Evolutionary conservation across 2,113 vertebrate genomes (phyloP).

Genomic region (Epinephelus lanceolatus): DNA sequence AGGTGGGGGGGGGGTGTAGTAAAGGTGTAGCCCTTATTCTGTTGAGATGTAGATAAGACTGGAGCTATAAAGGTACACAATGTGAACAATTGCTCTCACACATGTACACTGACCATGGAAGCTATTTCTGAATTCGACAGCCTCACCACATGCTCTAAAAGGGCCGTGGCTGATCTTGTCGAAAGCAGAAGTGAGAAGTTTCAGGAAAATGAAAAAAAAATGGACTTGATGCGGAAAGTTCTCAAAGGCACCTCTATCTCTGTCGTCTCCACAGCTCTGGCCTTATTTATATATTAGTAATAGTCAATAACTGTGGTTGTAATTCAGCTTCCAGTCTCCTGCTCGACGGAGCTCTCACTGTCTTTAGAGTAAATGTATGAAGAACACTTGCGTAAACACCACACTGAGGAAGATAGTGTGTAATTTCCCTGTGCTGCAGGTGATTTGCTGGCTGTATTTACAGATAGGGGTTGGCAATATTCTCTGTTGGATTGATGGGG

Average conservation of each 20-base stretch:
- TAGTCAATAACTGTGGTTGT: slow-evolving; percentile 1
- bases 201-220: slow-evolving; percentile 83
- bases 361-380: neutral
- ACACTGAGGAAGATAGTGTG: neutral
- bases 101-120: slow-evolving; percentile 79
- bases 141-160: slow-evolving; percentile 83
- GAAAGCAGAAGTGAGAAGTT: slow-evolving; percentile 89
- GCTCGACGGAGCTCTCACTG: neutral
- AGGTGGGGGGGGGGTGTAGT: slow-evolving; percentile 6
- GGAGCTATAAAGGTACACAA: slow-evolving; percentile 77
- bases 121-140: slow-evolving; percentile 85
- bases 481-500: slow-evolving; percentile 19
- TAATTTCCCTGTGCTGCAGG: slow-evolving; percentile 29
- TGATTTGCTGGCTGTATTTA: slow-evolving; percentile 47
- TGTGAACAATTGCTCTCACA: slow-evolving; percentile 82
- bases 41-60: slow-evolving; percentile 79
- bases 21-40: slow-evolving; percentile 71
- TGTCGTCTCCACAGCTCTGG: slow-evolving; percentile 13
- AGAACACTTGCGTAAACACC: neutral
- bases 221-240: slow-evolving; percentile 66
- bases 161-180: slow-evolving; percentile 79
- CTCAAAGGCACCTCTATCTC: slow-evolving; percentile 70
- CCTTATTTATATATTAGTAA: neutral
- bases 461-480: slow-evolving; percentile 27
- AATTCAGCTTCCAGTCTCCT: neutral